A percentile compares a stretch with the other conserved stretches of the same genome.
phyloP scores from a whole-genome alignment of 2,888 invertebrate species.

The Emmelina monodactyla region DNA sequence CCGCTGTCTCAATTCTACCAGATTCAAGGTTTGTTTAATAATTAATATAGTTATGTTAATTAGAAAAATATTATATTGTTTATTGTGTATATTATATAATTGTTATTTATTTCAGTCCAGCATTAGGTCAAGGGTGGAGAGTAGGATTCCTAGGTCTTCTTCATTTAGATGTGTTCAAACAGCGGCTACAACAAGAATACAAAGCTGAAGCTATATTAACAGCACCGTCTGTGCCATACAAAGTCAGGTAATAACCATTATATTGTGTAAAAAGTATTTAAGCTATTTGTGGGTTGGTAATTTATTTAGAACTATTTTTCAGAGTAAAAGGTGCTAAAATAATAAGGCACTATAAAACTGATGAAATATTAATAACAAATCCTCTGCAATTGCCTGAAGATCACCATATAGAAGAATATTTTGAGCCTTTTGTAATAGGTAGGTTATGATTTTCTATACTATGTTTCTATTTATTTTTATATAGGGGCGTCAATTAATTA shows the following conservation, averaged over 20 bases:
- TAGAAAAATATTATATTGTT: not conserved
- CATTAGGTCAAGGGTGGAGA: conserved; percentile 89
- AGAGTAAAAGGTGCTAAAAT: conserved; percentile 77
- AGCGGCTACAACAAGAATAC: conserved; percentile 85
- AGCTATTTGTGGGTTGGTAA: not conserved
- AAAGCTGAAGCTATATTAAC: conserved; percentile 83
- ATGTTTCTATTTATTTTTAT: too few species aligned
- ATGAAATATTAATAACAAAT: conserved; percentile 74
- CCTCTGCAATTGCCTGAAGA: conserved; percentile 76
- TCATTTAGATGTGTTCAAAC: conserved; percentile 89
- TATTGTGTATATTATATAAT: too few species aligned
- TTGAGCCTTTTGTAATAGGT: conserved; percentile 87
- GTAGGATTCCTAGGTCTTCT: conserved; percentile 86
- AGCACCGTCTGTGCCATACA: conserved; percentile 87
- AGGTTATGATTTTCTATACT: too few species aligned
- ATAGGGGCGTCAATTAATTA: too few species aligned
- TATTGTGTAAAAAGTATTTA: not conserved
- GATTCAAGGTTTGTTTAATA: conserved; percentile 76
- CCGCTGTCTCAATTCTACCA: conserved; percentile 81
- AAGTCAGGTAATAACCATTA: conserved; percentile 46
- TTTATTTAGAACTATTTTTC: conserved; percentile 32
- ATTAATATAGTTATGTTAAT: not conserved
- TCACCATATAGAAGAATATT: conserved; percentile 73
- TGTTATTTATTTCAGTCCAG: conserved; percentile 69
- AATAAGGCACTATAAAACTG: conserved; percentile 69